Conservation (phyloP, 2,113 vertebrate genomes). For the Hymenochirus boettgeri region DNA sequence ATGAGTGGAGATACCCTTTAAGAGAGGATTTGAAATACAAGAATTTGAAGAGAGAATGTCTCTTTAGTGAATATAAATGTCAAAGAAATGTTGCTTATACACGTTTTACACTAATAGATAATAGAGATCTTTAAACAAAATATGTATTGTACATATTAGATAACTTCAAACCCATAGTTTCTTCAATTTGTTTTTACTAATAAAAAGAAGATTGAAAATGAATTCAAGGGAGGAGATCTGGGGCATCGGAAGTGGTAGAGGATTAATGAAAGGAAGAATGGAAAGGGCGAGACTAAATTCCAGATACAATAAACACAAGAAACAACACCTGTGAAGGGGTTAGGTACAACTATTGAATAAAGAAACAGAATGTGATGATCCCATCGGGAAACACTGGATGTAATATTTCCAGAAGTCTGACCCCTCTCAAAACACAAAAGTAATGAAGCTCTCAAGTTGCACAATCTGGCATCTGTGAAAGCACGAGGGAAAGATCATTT, state of each 20-base stretch:
- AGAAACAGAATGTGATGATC: background rate
- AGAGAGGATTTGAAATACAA: no score
- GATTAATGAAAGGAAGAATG: background rate
- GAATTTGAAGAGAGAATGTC: no score
- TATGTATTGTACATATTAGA: background rate
- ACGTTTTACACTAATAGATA: no score
- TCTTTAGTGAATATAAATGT: no score
- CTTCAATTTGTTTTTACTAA: background rate
- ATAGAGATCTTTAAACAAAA: no score
- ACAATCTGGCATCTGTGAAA: background rate
- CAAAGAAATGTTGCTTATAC: no score
- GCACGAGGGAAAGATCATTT: background rate
- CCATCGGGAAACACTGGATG: background rate
- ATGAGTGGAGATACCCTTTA: no score
- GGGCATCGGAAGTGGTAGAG: background rate
- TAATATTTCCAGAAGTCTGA: background rate
- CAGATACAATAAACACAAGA: background rate
- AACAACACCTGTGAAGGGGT: slow-evolving; percentile 1
- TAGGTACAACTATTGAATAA: background rate
- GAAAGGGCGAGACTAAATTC: background rate
- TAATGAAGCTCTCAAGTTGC: background rate
- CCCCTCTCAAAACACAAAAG: background rate
- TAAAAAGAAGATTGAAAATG: background rate
- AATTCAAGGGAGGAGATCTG: background rate
- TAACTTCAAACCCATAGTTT: background rate